Evolutionary conservation across 2,113 vertebrate genomes (phyloP).

Genomic region (Neopipo cinnamomea): DNA sequence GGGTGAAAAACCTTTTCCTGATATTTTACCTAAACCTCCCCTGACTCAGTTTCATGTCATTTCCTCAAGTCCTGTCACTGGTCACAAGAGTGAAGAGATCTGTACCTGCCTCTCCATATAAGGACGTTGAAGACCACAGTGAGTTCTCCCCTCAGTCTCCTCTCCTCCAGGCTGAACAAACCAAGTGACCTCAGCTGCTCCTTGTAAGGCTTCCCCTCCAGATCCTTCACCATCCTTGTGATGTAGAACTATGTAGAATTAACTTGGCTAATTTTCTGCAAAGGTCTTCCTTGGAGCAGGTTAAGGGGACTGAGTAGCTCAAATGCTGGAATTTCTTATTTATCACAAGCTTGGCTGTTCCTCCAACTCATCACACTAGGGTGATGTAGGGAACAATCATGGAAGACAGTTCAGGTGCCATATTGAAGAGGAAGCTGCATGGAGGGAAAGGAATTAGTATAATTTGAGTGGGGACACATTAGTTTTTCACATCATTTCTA

Average conservation of each 20-base stretch:
- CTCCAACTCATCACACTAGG: background rate
- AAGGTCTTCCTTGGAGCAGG: background rate
- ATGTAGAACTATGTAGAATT: background rate
- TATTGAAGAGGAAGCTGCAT: background rate
- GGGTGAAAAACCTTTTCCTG: background rate
- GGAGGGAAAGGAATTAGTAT: background rate
- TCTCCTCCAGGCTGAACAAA: background rate
- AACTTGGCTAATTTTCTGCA: background rate
- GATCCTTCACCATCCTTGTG: background rate
- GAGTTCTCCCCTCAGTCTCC: background rate
- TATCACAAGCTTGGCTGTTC: background rate
- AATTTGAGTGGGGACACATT: background rate
- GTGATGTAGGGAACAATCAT: background rate
- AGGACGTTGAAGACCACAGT: background rate
- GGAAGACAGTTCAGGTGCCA: accelerated
- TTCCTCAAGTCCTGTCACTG: background rate
- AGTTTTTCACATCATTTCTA: background rate
- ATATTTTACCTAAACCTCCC: background rate
- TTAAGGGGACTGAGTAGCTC: background rate
- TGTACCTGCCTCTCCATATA: background rate
- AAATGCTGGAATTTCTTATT: background rate
- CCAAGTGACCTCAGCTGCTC: background rate
- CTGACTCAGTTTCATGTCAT: accelerated
- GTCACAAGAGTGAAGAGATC: background rate
- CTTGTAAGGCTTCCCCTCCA: background rate